Percentiles rank a stretch among this genome's conserved stretches.
Conservation (phyloP, 2,888 invertebrate genomes). For the Pristionchus japonicus region DNA sequence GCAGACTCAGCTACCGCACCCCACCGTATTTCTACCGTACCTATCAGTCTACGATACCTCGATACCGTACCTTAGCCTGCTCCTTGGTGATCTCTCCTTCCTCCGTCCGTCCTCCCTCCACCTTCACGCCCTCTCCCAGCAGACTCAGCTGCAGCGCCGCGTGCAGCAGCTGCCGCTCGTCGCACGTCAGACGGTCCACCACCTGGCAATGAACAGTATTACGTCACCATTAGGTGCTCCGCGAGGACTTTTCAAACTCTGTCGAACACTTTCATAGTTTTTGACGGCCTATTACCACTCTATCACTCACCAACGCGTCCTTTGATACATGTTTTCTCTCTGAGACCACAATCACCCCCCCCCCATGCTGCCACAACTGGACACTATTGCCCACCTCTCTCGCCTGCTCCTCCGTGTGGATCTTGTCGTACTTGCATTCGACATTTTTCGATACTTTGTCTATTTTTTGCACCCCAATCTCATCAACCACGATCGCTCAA, state of each 20-base stretch:
- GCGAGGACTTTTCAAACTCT: no score
- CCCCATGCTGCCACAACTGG: no score
- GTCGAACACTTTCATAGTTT: no score
- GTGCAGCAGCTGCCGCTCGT: conserved; percentile 37
- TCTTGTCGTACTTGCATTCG: background rate
- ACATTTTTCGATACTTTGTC: background rate
- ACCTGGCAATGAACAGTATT: no score
- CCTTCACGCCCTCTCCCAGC: background rate
- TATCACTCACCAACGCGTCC: no score
- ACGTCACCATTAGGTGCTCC: no score
- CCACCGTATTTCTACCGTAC: background rate
- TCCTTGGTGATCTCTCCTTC: conserved; percentile 10
- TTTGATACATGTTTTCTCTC: background rate
- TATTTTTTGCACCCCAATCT: no score
- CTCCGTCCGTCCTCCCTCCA: background rate
- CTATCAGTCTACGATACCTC: background rate
- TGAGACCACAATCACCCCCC: background rate
- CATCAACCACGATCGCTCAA: background rate
- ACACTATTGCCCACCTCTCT: conserved; percentile 40
- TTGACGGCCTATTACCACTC: no score
- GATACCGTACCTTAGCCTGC: conserved; percentile 23
- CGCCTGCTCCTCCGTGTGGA: conserved; percentile 29
- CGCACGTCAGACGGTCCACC: conserved; percentile 37
- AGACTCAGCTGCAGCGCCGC: background rate
- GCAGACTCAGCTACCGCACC: no score